These are phyloP conservation scores for Crepidodera aurea DNA, from an alignment of 2,888 invertebrate species.

Conservation along the genomic window DNA sequence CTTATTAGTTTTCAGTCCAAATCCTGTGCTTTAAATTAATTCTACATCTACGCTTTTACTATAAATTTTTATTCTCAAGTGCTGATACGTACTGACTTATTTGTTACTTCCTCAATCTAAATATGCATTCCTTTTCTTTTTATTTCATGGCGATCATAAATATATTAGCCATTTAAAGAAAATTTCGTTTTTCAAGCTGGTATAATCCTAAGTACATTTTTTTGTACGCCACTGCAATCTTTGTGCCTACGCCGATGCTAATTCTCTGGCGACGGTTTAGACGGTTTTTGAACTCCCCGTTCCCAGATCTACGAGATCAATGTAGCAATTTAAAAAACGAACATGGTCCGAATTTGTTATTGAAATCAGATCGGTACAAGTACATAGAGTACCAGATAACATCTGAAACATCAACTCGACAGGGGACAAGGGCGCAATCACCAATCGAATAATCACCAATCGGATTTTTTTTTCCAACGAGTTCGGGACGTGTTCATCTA, in stretches of 20 bases:
- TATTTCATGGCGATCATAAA: too few relatives aligned
- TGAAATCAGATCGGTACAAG: constrained; percentile 54
- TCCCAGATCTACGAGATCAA: constrained; percentile 49
- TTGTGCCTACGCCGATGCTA: constrained; percentile 49
- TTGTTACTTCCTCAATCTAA: too few relatives aligned
- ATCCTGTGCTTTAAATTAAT: too few relatives aligned
- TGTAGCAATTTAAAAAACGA: constrained; percentile 49
- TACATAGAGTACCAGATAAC: constrained; percentile 45
- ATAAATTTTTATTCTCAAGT: too few relatives aligned
- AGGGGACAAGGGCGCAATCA: constrained; percentile 26
- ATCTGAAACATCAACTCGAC: constrained; percentile 42
- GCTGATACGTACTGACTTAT: too few relatives aligned
- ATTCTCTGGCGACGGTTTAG: constrained; percentile 42
- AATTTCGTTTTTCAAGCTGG: too few relatives aligned
- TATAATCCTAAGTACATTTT: too few relatives aligned
- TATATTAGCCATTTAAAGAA: too few relatives aligned
- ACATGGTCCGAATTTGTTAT: constrained; percentile 58
- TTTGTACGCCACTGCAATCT: constrained; percentile 7
- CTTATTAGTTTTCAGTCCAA: too few relatives aligned
- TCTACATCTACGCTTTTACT: too few relatives aligned
- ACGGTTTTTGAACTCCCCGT: constrained; percentile 43
- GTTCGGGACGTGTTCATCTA: constrained; percentile 16
- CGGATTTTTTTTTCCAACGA: constrained; percentile 14
- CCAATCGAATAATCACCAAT: constrained; percentile 22
- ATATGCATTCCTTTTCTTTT: too few relatives aligned